Percentiles rank a stretch among this genome's conserved stretches.
Evolutionary conservation across 2,113 vertebrate genomes (phyloP).

Genomic region (Nothoprocta pentlandii): DNA sequence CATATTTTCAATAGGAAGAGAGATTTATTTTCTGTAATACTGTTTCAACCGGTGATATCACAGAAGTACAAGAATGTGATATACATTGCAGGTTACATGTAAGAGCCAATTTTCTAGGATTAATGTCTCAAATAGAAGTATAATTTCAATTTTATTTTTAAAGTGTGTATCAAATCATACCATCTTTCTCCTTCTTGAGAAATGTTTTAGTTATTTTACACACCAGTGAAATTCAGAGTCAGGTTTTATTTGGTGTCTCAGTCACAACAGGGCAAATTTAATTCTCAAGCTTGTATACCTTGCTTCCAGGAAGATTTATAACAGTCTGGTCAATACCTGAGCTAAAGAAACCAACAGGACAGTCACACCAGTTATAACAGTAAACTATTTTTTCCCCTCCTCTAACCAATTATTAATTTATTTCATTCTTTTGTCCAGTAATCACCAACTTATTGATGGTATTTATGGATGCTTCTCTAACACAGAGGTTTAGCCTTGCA

Average conservation of each 20-base stretch:
- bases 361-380: background rate
- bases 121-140: conserved; percentile 66
- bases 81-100: conserved; percentile 44
- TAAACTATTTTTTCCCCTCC: background rate
- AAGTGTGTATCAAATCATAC: conserved; percentile 39
- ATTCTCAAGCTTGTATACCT: conserved; percentile 1
- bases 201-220: conserved; percentile 52
- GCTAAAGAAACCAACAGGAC: background rate
- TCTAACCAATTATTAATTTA: conserved; percentile 18
- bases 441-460: background rate
- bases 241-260: background rate
- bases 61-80: conserved; percentile 30
- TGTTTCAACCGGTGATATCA: conserved; percentile 22
- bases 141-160: conserved; percentile 49
- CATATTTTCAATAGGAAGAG: conserved; percentile 37
- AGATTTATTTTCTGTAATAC: conserved; percentile 37
- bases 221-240: conserved; percentile 13
- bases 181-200: conserved; percentile 21
- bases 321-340: conserved; percentile 16
- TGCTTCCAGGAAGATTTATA: conserved; percentile 31
- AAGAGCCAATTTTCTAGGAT: conserved; percentile 60
- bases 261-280: background rate
- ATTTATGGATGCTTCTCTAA: background rate
- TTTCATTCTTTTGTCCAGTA: conserved; percentile 21
- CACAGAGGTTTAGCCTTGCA: background rate